These are phyloP conservation scores for Cataglyphis albicans DNA, from an alignment of 2,888 invertebrate species.

Conservation along the genomic window DNA sequence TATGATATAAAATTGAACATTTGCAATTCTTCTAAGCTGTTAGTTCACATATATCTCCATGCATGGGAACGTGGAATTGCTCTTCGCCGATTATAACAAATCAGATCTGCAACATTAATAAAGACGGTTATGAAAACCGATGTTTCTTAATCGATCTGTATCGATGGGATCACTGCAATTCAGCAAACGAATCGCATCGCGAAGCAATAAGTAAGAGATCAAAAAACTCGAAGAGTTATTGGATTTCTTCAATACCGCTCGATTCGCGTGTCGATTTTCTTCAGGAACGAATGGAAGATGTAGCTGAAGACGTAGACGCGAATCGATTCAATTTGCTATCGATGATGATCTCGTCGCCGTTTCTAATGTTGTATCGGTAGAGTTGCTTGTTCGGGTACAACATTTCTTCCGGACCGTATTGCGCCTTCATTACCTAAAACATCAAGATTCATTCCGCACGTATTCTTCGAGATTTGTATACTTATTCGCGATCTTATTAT, in stretches of 20 bases:
- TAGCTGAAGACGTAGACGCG: conserved; percentile 79
- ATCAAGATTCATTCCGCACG: background rate
- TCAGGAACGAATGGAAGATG: conserved; percentile 84
- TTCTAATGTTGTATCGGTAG: conserved; percentile 95
- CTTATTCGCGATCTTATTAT: background rate
- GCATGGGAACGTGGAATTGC: background rate
- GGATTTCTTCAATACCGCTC: conserved; percentile 59
- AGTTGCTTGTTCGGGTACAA: conserved; percentile 95
- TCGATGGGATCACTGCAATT: conserved; percentile 8
- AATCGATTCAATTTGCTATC: conserved; percentile 91
- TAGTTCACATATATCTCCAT: conserved; percentile 10
- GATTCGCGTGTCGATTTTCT: conserved; percentile 70
- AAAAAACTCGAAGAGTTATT: conserved; percentile 51
- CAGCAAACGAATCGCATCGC: background rate
- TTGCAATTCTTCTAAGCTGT: conserved; percentile 7
- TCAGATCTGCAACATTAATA: conserved; percentile 6
- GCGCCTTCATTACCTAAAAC: conserved; percentile 86
- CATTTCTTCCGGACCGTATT: conserved; percentile 94
- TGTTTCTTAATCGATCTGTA: conserved; percentile 6
- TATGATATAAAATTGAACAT: conserved; percentile 4
- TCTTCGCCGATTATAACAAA: background rate
- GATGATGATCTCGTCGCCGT: conserved; percentile 96
- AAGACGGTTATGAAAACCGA: background rate
- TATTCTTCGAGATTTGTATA: background rate
- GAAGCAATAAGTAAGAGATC: conserved; percentile 60